Conservation (phyloP, 2,797 vertebrate genomes). For the Rhinoraja longicauda region DNA sequence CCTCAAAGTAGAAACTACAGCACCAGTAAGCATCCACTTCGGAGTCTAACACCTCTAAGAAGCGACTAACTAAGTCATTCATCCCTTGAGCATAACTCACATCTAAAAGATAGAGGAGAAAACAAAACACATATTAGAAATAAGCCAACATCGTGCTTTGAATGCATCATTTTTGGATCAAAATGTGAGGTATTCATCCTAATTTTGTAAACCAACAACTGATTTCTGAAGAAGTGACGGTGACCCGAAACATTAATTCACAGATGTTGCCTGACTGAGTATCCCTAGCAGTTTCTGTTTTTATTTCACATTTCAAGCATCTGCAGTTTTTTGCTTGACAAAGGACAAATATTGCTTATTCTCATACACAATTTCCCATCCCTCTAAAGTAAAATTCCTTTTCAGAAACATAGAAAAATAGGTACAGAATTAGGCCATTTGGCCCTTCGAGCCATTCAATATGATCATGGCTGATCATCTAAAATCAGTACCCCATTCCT, state of each 20-base stretch:
- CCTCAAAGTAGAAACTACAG: conserved; percentile 71
- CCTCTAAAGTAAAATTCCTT: not conserved
- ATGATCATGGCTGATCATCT: too few species aligned
- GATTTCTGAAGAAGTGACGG: too few species aligned
- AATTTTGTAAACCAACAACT: not conserved
- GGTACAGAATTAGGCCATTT: too few species aligned
- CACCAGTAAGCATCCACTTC: conserved; percentile 70
- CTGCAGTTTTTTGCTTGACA: too few species aligned
- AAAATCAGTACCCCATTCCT: too few species aligned
- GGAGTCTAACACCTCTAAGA: conserved; percentile 66
- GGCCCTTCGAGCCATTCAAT: too few species aligned
- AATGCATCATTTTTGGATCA: not conserved
- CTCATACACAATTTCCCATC: not conserved
- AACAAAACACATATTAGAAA: not conserved
- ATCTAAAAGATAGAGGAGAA: conserved; percentile 48
- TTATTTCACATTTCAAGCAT: too few species aligned
- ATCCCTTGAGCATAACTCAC: conserved; percentile 67
- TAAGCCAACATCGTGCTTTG: not conserved
- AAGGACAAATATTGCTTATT: not conserved
- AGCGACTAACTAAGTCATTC: conserved; percentile 68
- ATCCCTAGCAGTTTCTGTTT: too few species aligned
- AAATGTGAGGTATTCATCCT: not conserved
- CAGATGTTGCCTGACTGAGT: too few species aligned
- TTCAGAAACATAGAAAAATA: not conserved
- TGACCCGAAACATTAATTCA: too few species aligned